phyloP scores from a whole-genome alignment of 2,797 vertebrate genomes.

The Onychomys torridus region DNA sequence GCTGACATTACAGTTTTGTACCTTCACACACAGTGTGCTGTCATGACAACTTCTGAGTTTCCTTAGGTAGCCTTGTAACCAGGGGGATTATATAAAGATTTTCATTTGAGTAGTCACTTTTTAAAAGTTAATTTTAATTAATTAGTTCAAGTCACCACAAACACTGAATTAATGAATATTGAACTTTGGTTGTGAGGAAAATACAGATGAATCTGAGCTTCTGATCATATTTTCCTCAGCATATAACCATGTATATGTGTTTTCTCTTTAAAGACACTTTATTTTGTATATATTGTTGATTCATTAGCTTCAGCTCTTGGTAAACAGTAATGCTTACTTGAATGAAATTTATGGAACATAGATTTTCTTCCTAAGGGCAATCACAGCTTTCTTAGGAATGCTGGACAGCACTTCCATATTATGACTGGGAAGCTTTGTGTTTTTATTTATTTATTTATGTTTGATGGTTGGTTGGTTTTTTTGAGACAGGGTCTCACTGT shows the following conservation, averaged over 20 bases:
- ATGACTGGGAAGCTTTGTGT: not conserved
- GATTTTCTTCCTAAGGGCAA: constrained; percentile 4
- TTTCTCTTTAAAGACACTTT: constrained; percentile 50
- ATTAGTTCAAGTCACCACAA: constrained; percentile 22
- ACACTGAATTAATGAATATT: not conserved
- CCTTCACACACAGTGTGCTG: not conserved
- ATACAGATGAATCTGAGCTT: not conserved
- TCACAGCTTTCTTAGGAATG: not conserved
- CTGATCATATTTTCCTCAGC: not conserved
- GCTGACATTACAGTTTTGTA: not conserved
- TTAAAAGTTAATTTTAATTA: not conserved
- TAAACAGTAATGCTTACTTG: not conserved
- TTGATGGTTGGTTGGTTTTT: not conserved
- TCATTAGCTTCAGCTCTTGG: constrained; percentile 20
- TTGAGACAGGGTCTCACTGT: not conserved
- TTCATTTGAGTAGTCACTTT: not conserved
- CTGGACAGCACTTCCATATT: not conserved
- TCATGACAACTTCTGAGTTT: not conserved
- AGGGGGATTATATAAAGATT: not conserved
- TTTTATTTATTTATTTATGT: not conserved
- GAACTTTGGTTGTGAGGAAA: constrained; percentile 13
- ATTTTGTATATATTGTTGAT: constrained; percentile 15
- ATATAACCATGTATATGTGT: constrained; percentile 13
- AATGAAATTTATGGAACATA: not conserved
- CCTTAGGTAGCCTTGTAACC: not conserved